Percentiles rank a stretch among this genome's conserved stretches.
phyloP scores from a whole-genome alignment of 2,113 vertebrate species.

The Fulica atra region DNA sequence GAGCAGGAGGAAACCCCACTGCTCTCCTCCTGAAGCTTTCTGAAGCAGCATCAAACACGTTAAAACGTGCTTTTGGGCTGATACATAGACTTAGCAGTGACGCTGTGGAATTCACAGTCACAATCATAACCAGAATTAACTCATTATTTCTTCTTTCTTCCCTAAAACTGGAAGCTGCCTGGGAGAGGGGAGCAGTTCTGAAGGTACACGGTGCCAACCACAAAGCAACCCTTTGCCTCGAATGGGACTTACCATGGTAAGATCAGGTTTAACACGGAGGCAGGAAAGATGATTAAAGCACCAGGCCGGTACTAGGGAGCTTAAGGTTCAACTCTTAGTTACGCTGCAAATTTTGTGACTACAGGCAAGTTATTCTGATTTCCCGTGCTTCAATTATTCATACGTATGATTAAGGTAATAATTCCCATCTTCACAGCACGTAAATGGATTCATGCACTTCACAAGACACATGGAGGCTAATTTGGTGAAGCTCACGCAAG shows the following conservation, averaged over 20 bases:
- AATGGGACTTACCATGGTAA: neutral
- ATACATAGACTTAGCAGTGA: neutral
- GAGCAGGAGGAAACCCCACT: neutral
- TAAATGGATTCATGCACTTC: conserved; percentile 35
- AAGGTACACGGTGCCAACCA: neutral
- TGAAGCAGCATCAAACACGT: neutral
- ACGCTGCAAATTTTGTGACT: conserved; percentile 23
- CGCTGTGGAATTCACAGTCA: neutral
- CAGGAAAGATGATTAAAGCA: neutral
- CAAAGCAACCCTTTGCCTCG: neutral
- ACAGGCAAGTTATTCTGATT: conserved; percentile 39
- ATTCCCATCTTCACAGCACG: conserved; percentile 27
- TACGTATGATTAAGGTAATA: conserved; percentile 23
- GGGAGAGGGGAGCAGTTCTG: neutral
- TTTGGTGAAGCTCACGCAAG: neutral
- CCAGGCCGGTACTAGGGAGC: neutral
- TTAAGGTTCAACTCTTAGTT: neutral
- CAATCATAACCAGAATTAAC: neutral
- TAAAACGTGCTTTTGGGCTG: neutral
- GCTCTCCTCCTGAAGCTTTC: neutral
- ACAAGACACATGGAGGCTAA: neutral
- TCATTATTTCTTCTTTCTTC: neutral
- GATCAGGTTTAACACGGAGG: neutral
- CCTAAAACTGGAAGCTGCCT: neutral
- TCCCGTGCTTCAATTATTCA: conserved; percentile 54